These are phyloP conservation scores for Scrobipalpa costella DNA, from an alignment of 2,888 invertebrate genomes.

Conservation along the genomic window DNA sequence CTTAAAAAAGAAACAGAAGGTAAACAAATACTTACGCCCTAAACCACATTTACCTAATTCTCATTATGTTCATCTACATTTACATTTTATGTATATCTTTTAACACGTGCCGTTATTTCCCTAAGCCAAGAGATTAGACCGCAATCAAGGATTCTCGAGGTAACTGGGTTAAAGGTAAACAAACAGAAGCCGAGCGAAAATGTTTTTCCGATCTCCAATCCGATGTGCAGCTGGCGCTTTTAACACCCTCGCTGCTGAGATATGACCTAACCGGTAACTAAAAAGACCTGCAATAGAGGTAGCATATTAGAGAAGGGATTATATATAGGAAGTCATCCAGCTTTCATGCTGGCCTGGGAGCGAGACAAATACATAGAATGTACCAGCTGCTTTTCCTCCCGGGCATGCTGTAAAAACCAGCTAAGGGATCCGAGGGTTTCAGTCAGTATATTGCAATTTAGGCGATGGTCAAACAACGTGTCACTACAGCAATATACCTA, in stretches of 20 bases:
- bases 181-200: slow-evolving; percentile 50
- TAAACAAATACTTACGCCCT: not conserved
- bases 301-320: too few relatives aligned
- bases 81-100: too few relatives aligned
- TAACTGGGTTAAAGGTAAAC: slow-evolving; percentile 31
- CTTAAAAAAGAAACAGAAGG: not conserved
- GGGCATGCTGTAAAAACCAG: too few relatives aligned
- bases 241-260: not conserved
- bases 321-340: too few relatives aligned
- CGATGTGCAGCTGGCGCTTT: slow-evolving; percentile 51
- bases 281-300: too few relatives aligned
- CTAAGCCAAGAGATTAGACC: slow-evolving; percentile 13
- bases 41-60: not conserved
- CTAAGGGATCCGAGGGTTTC: too few relatives aligned
- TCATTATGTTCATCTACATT: slow-evolving; percentile 8
- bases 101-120: not conserved
- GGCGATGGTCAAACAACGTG: too few relatives aligned
- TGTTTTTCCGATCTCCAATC: slow-evolving; percentile 55
- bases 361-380: too few relatives aligned
- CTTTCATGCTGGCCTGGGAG: too few relatives aligned
- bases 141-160: slow-evolving; percentile 16
- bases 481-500: too few relatives aligned
- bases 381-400: too few relatives aligned
- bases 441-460: too few relatives aligned
- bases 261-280: not conserved